These are phyloP conservation scores for Neoarius graeffei DNA, from an alignment of 2,113 vertebrate genomes.

Conservation along the genomic window DNA sequence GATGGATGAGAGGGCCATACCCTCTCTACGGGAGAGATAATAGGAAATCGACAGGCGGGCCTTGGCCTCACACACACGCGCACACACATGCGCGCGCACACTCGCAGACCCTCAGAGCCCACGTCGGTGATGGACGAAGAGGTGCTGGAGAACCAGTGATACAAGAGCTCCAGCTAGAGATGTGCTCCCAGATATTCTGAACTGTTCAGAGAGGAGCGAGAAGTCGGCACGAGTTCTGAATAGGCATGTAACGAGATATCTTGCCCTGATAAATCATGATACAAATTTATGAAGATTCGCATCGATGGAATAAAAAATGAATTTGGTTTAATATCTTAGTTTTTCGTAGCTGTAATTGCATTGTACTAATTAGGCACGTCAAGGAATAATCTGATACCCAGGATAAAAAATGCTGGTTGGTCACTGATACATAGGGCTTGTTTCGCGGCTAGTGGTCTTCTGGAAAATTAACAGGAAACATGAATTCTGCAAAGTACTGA, in stretches of 20 bases:
- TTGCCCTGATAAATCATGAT: too few relatives aligned
- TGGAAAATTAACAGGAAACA: background rate
- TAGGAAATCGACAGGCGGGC: conserved; percentile 81
- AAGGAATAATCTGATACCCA: background rate
- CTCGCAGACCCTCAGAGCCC: background rate
- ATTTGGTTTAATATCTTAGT: too few relatives aligned
- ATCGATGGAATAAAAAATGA: too few relatives aligned
- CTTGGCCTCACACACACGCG: conserved; percentile 58
- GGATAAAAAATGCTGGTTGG: background rate
- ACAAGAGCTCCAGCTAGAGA: conserved; percentile 48
- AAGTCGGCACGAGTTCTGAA: background rate
- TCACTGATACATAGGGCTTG: background rate
- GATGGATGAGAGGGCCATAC: conserved; percentile 76
- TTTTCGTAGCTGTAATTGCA: too few relatives aligned
- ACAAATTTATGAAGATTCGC: too few relatives aligned
- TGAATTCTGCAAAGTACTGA: background rate
- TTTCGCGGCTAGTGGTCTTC: background rate
- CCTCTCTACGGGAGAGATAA: conserved; percentile 76
- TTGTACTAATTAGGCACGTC: background rate
- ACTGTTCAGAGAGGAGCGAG: conserved; percentile 53
- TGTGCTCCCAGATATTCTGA: conserved; percentile 55
- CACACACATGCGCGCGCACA: background rate
- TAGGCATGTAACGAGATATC: too few relatives aligned
- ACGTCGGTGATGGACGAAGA: conserved; percentile 67
- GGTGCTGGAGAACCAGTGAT: conserved; percentile 60